Base-by-base conservation (phyloP, 1,140 invertebrate genomes). In the Caenorhabditis briggsae region DNA sequence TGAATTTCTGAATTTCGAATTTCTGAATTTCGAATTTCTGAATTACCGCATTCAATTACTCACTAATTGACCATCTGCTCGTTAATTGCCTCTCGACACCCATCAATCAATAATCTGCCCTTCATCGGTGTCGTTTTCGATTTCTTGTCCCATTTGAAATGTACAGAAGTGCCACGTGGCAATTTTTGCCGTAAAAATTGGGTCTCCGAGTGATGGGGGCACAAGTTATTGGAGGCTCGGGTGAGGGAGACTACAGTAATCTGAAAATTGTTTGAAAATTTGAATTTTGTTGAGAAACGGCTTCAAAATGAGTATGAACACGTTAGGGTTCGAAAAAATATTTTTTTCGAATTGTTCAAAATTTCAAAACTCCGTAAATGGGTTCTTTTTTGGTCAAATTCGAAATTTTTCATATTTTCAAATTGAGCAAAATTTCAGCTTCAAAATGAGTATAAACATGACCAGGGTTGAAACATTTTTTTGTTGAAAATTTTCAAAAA, bases 131-230 rank as follows among this genome's bases (percentile, higher is more conserved):
- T 78, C n/a, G 70, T 23, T 23, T 78, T 78, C n/a, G 70, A 78
- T 9, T 50, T 78, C 20, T 78, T 78, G 12, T 78, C 70, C 70
- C 70, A 78, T 78, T n/a, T 50, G 70, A 78, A 78, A 12, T 25
- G 46, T 3, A 78, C 46, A 5, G 3, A 20, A 16, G 70, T 23
- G 18, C 70, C 70, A 78, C 70, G 70, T 78, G 70, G 70, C 70
- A 78, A 23, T 20, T 53, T 50, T 23, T 50, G n/a, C 11, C 46
- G 70, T 16, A 78, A n/a, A 20, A 78, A 78, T 9, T 23, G 18
- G 8, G 70, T 78, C 18, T 78, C 70, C 46, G 70, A 78, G 70
- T 78, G 70, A 23, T 78, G 70, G 5, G 70, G 70, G 1, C n/a
- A 20, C 11, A 23, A n/a, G 6, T 5, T 48, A 46, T 23, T 78